Evolutionary conservation across 2,888 invertebrate species (phyloP), one percentile per base, ranked within the genome.

Genomic region (Vanessa cardui): DNA sequence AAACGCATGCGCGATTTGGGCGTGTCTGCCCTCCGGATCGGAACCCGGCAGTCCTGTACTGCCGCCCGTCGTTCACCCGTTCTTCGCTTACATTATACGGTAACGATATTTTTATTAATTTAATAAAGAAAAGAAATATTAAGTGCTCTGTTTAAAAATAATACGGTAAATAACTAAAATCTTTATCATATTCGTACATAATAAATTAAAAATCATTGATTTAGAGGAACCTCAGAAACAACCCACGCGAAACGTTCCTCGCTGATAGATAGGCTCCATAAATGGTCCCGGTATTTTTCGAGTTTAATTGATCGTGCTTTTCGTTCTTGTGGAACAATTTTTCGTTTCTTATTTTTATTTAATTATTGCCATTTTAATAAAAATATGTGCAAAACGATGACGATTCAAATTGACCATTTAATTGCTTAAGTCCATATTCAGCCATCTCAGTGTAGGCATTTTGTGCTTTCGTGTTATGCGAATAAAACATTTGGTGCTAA

Each of bases 1-100:
- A 64, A 16, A 70, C 92, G 91, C 91, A 90, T 90, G 91, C 89
- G 91, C 81, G 83, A 80, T 77, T 80, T 84, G 91, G 90, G 92
- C 88, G 92, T 91, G 92, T 90, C 90, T 83, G 77, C 76, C 81
- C 58, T 68, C 73, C 71, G 69, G 67, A 80, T 80, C 81, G 80
- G 80, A 81, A 74, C 82, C 80, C 83, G 80, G 78, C 88, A 90
- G 90, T 89, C 82, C 84, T 85, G 84, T 83, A 82, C 79, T 83
- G 83, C 81, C 80, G 70, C 67, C 74, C 65, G 68, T 62, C 66
- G 71, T 71, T 71, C 74, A 72, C 60, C 58, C 70, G 72, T 74
- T 74, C 76, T 70, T 74, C 73, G 59, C 68, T 68, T 61, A 58
- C 62, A 58, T 52, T 62, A 66, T 59, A 70, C 71, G 75, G 74